These are phyloP conservation scores for Casuarius casuarius DNA, from an alignment of 2,113 vertebrate species.

Conservation along the genomic window DNA sequence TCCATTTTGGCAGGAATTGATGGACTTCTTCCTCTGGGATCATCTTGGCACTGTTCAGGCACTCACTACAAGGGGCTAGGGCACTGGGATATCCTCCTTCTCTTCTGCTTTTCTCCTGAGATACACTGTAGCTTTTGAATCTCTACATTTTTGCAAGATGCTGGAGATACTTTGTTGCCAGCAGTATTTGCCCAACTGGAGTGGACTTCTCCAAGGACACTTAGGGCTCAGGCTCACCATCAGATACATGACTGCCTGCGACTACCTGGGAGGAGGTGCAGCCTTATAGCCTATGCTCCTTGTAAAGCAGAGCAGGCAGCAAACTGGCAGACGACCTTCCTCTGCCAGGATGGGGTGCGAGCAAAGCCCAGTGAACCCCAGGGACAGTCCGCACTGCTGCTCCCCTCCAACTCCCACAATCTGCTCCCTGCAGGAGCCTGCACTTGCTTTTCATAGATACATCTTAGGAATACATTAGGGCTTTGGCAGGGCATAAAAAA, in stretches of 20 bases:
- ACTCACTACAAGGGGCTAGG: too few species aligned
- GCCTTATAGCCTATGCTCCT: rapidly evolving
- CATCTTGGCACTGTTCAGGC: too few species aligned
- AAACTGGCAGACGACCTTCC: background rate
- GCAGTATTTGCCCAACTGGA: background rate
- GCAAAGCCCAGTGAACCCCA: background rate
- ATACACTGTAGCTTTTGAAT: background rate
- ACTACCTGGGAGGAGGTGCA: background rate
- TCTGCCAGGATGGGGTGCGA: background rate
- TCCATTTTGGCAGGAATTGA: too few species aligned
- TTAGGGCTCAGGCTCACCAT: too few species aligned
- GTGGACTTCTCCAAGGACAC: background rate
- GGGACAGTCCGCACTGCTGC: background rate
- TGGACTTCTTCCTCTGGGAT: too few species aligned
- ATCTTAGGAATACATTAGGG: conserved; percentile 12
- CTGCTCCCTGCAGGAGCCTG: background rate
- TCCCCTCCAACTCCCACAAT: background rate
- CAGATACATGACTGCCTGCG: too few species aligned
- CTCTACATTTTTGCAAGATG: background rate
- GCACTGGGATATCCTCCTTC: too few species aligned
- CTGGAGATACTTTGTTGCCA: background rate
- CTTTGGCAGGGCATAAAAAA: background rate
- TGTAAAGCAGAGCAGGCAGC: background rate
- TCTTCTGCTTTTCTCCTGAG: too few species aligned
- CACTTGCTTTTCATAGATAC: background rate